Evolutionary conservation across 1,140 invertebrate genomes (phyloP).

Genomic region (Camponotus floridanus): DNA sequence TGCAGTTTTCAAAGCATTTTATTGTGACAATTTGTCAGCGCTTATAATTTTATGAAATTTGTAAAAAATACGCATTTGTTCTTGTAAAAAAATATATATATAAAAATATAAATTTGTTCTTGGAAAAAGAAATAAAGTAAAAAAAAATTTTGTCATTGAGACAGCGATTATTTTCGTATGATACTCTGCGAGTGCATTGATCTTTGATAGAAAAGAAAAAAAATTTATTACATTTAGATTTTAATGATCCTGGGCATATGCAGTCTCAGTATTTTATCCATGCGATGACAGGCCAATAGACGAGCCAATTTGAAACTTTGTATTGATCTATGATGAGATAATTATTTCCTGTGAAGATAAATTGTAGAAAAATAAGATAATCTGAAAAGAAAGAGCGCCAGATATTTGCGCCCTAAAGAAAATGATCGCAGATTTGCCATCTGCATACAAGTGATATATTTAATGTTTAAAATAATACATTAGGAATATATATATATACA

Average conservation of each 20-base stretch:
- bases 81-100: not conserved
- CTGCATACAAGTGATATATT: conserved; percentile 71
- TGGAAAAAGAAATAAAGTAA: not conserved
- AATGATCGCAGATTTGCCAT: conserved; percentile 43
- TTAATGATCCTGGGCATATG: not conserved
- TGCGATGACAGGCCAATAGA: not conserved
- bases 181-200: not conserved
- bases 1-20: conserved; percentile 9
- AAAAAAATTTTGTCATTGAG: not conserved
- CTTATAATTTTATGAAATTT: not conserved
- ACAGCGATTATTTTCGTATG: no score
- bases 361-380: not conserved
- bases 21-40: not conserved
- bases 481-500: conserved; percentile 50
- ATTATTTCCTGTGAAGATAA: conserved; percentile 15
- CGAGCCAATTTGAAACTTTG: conserved; percentile 26
- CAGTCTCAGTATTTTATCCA: conserved; percentile 40
- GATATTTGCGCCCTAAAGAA: conserved; percentile 46
- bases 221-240: conserved; percentile 13
- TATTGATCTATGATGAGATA: conserved; percentile 23
- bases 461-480: conserved; percentile 67
- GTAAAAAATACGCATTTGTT: not conserved
- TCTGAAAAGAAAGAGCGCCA: conserved; percentile 29
- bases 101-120: not conserved
- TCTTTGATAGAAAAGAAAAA: not conserved